Conservation (phyloP, 2,888 invertebrate species). For the Acrocera orbiculus region DNA sequence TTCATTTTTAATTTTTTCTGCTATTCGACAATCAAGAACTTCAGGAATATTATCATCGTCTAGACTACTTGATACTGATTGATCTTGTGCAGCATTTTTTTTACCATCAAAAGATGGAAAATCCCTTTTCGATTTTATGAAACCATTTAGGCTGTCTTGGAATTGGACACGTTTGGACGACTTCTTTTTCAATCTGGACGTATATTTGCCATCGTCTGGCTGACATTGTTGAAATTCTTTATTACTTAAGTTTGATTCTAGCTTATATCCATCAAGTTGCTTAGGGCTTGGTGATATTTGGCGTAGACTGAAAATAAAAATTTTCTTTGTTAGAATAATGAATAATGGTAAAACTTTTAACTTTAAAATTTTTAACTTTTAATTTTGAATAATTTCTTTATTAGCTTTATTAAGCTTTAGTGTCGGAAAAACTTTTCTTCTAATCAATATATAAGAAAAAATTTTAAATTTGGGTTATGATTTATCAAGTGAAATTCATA, state of each 20-base stretch:
- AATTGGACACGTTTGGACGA: slow-evolving; percentile 30
- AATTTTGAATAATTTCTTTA: no score
- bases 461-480: no score
- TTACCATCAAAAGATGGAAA: slow-evolving; percentile 20
- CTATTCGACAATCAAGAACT: slow-evolving; percentile 30
- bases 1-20: slow-evolving; percentile 31
- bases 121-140: slow-evolving; percentile 17
- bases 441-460: no score
- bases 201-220: slow-evolving; percentile 16
- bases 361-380: no score
- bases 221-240: slow-evolving; percentile 24
- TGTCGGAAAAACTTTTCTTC: no score
- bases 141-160: slow-evolving; percentile 24
- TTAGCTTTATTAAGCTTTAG: no score
- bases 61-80: slow-evolving; percentile 16
- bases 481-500: no score
- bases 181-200: slow-evolving; percentile 15
- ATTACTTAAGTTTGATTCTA: slow-evolving; percentile 28
- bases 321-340: no score
- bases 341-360: no score
- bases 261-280: slow-evolving; percentile 28
- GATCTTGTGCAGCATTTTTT: slow-evolving; percentile 23
- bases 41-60: slow-evolving; percentile 23
- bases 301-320: slow-evolving; percentile 19
- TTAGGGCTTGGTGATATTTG: slow-evolving; percentile 26